Conservation (phyloP, 2,888 invertebrate genomes). For the Glomeris marginata region DNA sequence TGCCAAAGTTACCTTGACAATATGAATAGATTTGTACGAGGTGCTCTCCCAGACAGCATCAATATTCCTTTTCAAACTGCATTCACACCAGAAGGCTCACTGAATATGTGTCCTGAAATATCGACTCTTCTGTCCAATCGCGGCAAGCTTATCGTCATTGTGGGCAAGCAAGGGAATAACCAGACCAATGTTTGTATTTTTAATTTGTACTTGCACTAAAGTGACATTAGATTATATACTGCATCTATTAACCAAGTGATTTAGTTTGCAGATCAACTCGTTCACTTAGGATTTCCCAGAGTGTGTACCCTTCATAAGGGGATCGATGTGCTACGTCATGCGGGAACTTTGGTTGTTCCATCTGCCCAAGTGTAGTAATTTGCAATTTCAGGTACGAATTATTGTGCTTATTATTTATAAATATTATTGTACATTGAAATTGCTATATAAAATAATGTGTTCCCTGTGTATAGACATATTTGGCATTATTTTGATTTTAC, state of each 20-base stretch:
- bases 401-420: too few relatives aligned
- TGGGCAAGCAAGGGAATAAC: slow-evolving; percentile 58
- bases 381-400: too few relatives aligned
- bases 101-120: slow-evolving; percentile 43
- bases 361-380: slow-evolving; percentile 18
- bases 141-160: slow-evolving; percentile 53
- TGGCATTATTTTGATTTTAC: too few relatives aligned
- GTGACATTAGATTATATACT: slow-evolving; percentile 12
- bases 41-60: slow-evolving; percentile 62
- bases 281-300: slow-evolving; percentile 56
- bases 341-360: slow-evolving; percentile 34
- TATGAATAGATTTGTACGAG: slow-evolving; percentile 52
- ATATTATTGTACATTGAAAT: too few relatives aligned
- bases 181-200: slow-evolving; percentile 24
- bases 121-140: slow-evolving; percentile 40
- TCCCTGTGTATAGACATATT: too few relatives aligned
- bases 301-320: slow-evolving; percentile 81
- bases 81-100: slow-evolving; percentile 49
- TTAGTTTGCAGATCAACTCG: slow-evolving; percentile 73
- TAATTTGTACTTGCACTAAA: neutral
- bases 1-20: neutral
- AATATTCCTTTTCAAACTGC: slow-evolving; percentile 78
- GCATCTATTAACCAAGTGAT: slow-evolving; percentile 21
- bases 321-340: slow-evolving; percentile 50
- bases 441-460: too few relatives aligned